Conservation (phyloP, 35 echinoderm and acorn worm genomes). For the Acanthaster planci region DNA sequence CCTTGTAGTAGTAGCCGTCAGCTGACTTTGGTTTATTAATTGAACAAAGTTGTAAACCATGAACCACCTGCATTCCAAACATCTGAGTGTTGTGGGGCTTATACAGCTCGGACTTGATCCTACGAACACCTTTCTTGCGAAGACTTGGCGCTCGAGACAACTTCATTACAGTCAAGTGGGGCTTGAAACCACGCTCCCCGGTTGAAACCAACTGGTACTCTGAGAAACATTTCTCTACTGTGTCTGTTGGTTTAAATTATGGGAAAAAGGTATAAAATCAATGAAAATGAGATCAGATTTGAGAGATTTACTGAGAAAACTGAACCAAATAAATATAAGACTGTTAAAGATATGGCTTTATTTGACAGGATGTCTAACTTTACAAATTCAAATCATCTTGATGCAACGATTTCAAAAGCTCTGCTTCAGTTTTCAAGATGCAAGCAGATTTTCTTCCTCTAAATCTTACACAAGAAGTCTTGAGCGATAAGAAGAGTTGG, state of each 20-base stretch:
- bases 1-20: conserved; percentile 91
- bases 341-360: too few relatives aligned
- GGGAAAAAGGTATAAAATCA: neutral
- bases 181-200: conserved; percentile 92
- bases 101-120: conserved; percentile 97
- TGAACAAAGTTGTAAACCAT: conserved; percentile 86
- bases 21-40: conserved; percentile 94
- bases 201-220: conserved; percentile 81
- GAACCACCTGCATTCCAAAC: conserved; percentile 73
- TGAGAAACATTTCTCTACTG: conserved; percentile 87
- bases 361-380: too few relatives aligned
- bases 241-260: conserved; percentile 61
- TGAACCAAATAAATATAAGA: too few relatives aligned
- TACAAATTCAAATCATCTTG: too few relatives aligned
- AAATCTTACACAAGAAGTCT: too few relatives aligned
- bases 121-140: conserved; percentile 96
- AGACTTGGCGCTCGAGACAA: conserved; percentile 93
- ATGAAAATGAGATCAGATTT: too few relatives aligned
- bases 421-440: too few relatives aligned
- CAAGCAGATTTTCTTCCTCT: too few relatives aligned
- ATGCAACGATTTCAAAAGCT: too few relatives aligned
- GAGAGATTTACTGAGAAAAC: too few relatives aligned
- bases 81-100: conserved; percentile 64
- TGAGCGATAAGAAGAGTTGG: too few relatives aligned
- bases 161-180: conserved; percentile 97